phyloP scores from a whole-genome alignment of 1,140 invertebrate species.

The Nylanderia fulva region DNA sequence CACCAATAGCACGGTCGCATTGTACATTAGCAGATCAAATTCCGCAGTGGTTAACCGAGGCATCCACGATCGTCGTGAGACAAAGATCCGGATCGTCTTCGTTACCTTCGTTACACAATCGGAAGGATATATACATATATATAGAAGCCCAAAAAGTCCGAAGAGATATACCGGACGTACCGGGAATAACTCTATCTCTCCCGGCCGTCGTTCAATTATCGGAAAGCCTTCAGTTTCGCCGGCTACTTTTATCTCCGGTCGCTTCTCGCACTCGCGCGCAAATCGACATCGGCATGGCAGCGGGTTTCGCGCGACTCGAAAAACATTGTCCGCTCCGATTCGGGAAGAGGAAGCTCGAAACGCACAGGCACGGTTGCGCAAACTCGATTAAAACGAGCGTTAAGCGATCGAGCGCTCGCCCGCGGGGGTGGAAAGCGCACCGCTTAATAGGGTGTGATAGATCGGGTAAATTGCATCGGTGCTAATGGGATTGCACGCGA shows the following conservation, averaged over 20 bases:
- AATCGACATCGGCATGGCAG: constrained; percentile 29
- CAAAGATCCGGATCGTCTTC: constrained; percentile 61
- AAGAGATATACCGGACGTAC: not conserved
- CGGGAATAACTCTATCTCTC: not conserved
- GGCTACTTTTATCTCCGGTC: constrained; percentile 53
- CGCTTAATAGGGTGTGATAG: constrained; percentile 86
- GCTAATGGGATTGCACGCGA: constrained; percentile 86
- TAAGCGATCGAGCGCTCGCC: constrained; percentile 82
- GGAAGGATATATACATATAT: too few relatives aligned
- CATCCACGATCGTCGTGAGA: constrained; percentile 48
- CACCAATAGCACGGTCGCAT: constrained; percentile 60
- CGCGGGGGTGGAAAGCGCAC: constrained; percentile 81
- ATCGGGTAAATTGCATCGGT: constrained; percentile 86
- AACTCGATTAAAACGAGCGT: constrained; percentile 85
- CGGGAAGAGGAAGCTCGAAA: constrained; percentile 59
- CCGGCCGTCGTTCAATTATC: constrained; percentile 64
- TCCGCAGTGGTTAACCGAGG: constrained; percentile 53
- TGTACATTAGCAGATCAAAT: constrained; percentile 70
- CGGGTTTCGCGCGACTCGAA: constrained; percentile 47
- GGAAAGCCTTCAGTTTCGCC: constrained; percentile 63
- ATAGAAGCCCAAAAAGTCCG: constrained; percentile 7
- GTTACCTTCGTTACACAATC: constrained; percentile 51
- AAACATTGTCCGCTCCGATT: constrained; percentile 58
- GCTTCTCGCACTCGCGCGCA: not conserved
- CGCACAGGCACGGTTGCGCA: constrained; percentile 74